A percentile compares a stretch with the other conserved stretches of the same genome.
These are phyloP conservation scores for Meteorus cinctellus DNA, from an alignment of 2,888 invertebrate genomes.

Conservation along the genomic window DNA sequence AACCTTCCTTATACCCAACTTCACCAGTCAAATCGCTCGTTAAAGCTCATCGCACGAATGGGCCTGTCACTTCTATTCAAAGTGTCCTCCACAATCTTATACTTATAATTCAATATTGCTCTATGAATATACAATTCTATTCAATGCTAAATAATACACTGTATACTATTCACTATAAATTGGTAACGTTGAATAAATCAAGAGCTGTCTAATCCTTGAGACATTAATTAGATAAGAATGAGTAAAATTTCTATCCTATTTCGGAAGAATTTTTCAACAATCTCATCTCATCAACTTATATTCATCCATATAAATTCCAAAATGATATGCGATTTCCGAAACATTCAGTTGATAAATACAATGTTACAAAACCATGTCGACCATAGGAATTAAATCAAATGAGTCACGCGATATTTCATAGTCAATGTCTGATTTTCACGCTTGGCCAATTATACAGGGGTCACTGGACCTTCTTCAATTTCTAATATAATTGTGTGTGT, in stretches of 20 bases:
- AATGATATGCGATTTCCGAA: no score
- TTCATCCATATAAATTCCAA: no score
- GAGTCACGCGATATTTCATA: constrained; percentile 22
- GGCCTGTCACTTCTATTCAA: constrained; percentile 24
- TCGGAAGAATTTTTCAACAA: no score
- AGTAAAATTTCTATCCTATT: no score
- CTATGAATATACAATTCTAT: background rate
- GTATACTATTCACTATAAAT: no score
- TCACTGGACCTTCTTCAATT: constrained; percentile 57
- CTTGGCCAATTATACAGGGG: constrained; percentile 41
- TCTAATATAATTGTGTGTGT: constrained; percentile 42
- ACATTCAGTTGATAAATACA: no score
- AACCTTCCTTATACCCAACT: background rate
- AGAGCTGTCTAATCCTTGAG: no score
- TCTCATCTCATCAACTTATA: no score
- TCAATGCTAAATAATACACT: background rate
- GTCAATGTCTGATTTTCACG: constrained; percentile 35
- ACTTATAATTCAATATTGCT: background rate
- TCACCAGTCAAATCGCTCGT: constrained; percentile 62
- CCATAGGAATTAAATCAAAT: constrained; percentile 27
- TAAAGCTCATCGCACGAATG: constrained; percentile 55
- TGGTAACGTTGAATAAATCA: no score
- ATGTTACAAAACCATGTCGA: background rate
- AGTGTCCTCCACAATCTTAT: background rate
- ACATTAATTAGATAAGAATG: no score